Conservation (phyloP, 1,140 invertebrate genomes). For the Drosophila pseudoobscura region DNA sequence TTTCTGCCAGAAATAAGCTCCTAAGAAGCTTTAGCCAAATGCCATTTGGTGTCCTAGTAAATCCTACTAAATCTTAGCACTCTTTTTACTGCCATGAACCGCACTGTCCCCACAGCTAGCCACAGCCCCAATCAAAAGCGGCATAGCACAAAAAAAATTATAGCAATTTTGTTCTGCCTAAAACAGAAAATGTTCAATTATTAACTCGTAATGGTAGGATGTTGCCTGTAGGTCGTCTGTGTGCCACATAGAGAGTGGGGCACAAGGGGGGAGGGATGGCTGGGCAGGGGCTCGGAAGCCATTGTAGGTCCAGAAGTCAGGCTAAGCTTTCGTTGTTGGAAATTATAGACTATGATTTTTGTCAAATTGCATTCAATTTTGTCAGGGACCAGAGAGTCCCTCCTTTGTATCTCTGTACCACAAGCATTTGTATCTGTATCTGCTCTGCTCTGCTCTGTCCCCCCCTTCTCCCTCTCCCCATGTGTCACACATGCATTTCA, state of each 20-base stretch:
- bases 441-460: slow-evolving; percentile 1
- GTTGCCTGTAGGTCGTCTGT: not conserved
- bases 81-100: too few species aligned
- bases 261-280: too few species aligned
- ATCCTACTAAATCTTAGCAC: too few species aligned
- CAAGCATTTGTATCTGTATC: slow-evolving; percentile 43
- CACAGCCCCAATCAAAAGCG: slow-evolving; percentile 26
- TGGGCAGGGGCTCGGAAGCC: not conserved
- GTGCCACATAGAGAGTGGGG: not conserved
- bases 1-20: too few species aligned
- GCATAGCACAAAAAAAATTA: slow-evolving; percentile 34
- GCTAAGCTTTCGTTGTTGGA: slow-evolving; percentile 33
- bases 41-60: too few species aligned
- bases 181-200: slow-evolving; percentile 70
- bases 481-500: slow-evolving; percentile 61
- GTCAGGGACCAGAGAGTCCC: slow-evolving; percentile 8
- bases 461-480: slow-evolving; percentile 33
- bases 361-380: slow-evolving; percentile 63
- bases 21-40: too few species aligned
- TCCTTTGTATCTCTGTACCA: slow-evolving; percentile 39
- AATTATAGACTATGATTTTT: slow-evolving; percentile 65
- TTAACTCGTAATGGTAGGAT: slow-evolving; percentile 59
- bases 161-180: slow-evolving; percentile 48
- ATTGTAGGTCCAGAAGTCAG: slow-evolving; percentile 34
- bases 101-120: slow-evolving; percentile 20